A percentile compares a stretch with the other conserved stretches of the same genome.
Conservation (phyloP, 2,888 invertebrate genomes). For the Acutogordius australiensis region DNA sequence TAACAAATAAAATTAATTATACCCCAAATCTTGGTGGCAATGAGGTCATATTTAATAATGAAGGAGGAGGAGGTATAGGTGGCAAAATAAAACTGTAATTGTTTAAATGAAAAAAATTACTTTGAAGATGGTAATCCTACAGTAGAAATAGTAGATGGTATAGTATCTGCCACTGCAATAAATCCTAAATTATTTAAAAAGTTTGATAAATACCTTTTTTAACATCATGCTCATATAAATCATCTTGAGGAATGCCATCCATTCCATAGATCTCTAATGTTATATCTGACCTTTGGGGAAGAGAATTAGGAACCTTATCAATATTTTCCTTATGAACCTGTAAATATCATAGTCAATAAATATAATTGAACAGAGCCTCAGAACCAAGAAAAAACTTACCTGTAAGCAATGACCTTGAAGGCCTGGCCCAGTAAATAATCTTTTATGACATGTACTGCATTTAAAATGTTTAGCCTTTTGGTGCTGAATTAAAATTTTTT, state of each 20-base stretch:
- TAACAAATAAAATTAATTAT: too few relatives aligned
- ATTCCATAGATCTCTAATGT: conserved; percentile 99
- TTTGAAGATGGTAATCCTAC: too few relatives aligned
- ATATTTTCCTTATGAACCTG: conserved; percentile 96
- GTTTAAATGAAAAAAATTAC: too few relatives aligned
- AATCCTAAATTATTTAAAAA: background rate
- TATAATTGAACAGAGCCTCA: background rate
- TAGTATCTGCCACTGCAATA: too few relatives aligned
- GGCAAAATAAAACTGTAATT: too few relatives aligned
- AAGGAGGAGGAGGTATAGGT: too few relatives aligned
- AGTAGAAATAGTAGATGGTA: too few relatives aligned
- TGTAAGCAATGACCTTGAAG: conserved; percentile 98
- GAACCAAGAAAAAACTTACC: too few relatives aligned
- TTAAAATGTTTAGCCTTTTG: conserved; percentile 99
- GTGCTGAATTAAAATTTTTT: conserved; percentile 94
- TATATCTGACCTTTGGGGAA: conserved; percentile 83
- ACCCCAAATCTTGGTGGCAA: too few relatives aligned
- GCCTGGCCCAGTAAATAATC: conserved; percentile 86
- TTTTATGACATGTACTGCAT: conserved; percentile 97
- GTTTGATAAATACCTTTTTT: conserved; percentile 30
- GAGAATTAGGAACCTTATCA: conserved; percentile 91
- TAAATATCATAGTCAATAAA: conserved; percentile 14
- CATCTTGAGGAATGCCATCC: conserved; percentile 92
- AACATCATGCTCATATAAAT: conserved; percentile 68
- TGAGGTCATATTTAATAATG: too few relatives aligned